These are phyloP conservation scores for Enteromius viviparus DNA, from an alignment of 2,797 vertebrate species.

Conservation along the genomic window DNA sequence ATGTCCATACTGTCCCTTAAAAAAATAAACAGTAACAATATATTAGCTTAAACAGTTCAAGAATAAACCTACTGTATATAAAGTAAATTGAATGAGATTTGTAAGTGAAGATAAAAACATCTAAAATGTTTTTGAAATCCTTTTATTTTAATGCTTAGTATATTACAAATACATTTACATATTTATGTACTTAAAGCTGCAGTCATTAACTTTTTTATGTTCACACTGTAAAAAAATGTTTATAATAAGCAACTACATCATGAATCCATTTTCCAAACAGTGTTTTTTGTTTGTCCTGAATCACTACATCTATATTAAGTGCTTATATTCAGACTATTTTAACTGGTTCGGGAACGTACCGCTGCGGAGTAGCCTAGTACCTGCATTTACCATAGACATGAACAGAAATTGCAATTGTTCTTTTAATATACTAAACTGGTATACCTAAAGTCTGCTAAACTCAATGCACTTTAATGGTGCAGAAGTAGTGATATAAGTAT, in stretches of 20 bases:
- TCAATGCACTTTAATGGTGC: background rate
- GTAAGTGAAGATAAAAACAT: background rate
- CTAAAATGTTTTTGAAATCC: background rate
- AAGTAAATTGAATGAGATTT: background rate
- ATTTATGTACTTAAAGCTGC: background rate
- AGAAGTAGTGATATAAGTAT: background rate
- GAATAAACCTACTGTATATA: background rate
- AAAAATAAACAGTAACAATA: conserved; percentile 51
- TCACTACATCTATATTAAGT: too few species aligned
- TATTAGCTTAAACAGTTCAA: background rate
- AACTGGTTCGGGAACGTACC: too few species aligned
- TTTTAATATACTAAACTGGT: background rate
- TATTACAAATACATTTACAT: background rate
- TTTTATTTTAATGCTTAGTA: background rate
- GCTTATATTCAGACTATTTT: too few species aligned
- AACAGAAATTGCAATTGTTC: background rate
- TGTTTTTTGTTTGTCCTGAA: too few species aligned
- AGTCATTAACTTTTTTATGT: too few species aligned
- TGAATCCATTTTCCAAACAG: too few species aligned
- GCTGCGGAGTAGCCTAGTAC: too few species aligned
- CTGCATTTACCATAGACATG: too few species aligned
- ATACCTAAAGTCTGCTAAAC: background rate
- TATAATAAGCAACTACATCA: too few species aligned
- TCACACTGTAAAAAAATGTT: too few species aligned
- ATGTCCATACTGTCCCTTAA: conserved; percentile 93